Percentiles rank a stretch among this genome's conserved stretches.
These are phyloP conservation scores for cattle (Bos taurus) DNA, from an alignment of 2,113 vertebrate species.

Conservation along the genomic window ARS-UCD2.0 NC_037331.1:4097001-4097500, in stretches of 20 bases:
- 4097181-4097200: not conserved
- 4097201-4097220: not conserved
- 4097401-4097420: not conserved
- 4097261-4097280: not conserved
- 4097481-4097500: not conserved
- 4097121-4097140: not conserved
- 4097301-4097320: not conserved
- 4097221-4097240: not conserved
- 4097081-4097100: not conserved
- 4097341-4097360: fast-evolving
- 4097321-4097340: not conserved
- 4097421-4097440: not conserved
- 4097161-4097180: not conserved
- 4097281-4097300: not conserved
- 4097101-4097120: not conserved
- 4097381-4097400: not conserved
- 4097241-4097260: not conserved
- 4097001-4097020: not conserved
- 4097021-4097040: not conserved
- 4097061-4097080: not conserved
- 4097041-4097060: not conserved
- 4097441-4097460: not conserved
- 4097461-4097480: not conserved
- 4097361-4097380: too few species aligned
- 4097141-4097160: not conserved